These are phyloP conservation scores for Metallyticus violacea DNA, from an alignment of 2,888 invertebrate species.

Conservation along the genomic window DNA sequence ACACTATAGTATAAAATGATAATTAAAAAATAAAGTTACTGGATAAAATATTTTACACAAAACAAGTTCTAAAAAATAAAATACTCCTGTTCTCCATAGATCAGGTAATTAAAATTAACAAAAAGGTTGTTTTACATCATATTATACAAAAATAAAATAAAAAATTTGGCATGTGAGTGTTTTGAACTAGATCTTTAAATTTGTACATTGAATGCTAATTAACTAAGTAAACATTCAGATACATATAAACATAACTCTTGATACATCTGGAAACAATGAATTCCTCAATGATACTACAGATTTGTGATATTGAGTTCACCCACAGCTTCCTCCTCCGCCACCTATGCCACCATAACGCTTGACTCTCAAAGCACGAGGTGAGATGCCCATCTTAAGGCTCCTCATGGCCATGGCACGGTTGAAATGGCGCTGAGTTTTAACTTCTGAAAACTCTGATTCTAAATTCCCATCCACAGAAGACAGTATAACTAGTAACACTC, in stretches of 20 bases:
- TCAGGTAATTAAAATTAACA: not conserved
- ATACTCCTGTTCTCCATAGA: not conserved
- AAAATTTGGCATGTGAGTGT: slow-evolving; percentile 3
- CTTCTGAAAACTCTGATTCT: slow-evolving; percentile 43
- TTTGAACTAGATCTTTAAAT: slow-evolving; percentile 9
- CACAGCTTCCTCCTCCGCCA: not conserved
- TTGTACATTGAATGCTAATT: slow-evolving; percentile 8
- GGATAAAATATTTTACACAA: not conserved
- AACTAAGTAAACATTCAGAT: slow-evolving; percentile 10
- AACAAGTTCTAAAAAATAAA: not conserved
- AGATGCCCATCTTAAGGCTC: slow-evolving; percentile 57
- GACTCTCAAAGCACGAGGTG: slow-evolving; percentile 41
- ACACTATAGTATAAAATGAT: not conserved
- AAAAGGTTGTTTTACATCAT: not conserved
- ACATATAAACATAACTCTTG: not conserved
- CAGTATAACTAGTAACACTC: slow-evolving; percentile 78
- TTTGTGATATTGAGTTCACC: not conserved
- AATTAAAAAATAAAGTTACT: not conserved
- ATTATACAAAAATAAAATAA: slow-evolving; percentile 14
- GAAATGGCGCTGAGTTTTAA: slow-evolving; percentile 77
- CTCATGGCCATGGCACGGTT: slow-evolving; percentile 89
- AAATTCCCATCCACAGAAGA: slow-evolving; percentile 63
- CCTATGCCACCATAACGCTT: slow-evolving; percentile 34
- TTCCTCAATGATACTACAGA: not conserved
- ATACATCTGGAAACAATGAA: not conserved